Base-by-base conservation (phyloP, 2,888 invertebrate genomes). In the Litoditis marina region DNA sequence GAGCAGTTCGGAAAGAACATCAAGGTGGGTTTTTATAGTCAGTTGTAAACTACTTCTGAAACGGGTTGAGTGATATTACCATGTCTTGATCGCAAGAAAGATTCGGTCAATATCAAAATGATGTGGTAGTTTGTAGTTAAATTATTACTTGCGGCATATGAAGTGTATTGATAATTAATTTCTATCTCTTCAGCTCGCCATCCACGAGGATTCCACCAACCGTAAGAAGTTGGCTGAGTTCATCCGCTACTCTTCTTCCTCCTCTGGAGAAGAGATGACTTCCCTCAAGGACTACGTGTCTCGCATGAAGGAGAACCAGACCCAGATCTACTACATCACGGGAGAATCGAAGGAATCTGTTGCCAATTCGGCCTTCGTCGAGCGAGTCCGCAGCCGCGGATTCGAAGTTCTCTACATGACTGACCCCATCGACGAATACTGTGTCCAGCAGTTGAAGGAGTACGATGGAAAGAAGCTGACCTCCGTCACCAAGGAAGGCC, bases 341-440 rank as follows among this genome's bases (percentile, higher is more conserved):
- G 96, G 87, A 74, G 93, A 92, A 66, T 16, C n/a, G 27, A 71
- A 72, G 66, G 83, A 83, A 30, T 69, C 69, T 83, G 94, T 95
- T 0, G 89, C 91, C 74, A 93, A 93, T 87, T 95, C 95, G 27
- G 92, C 95, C 1, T 98, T 98, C 78, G 95, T 98, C 57, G 98
- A 98, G 87, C 88, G 92, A 63, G 93, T 98, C 16, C 92, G 92
- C 89, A 95, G 93, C 84, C 91, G 94, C 82, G 96, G 96, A 39
- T 94, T 92, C 82, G 98, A 98, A 86, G 72, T 80, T 36, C 88
- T 98, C 57, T 98, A 96, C 89, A 98, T 98, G 96, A 91, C 91
- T 0, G 96, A 98, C 85, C 96, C 98, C 58, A 98, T 98, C 80
- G 98, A 98, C 85, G 96, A 99, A 86, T 98, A 98, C 83, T 94